Conservation (phyloP, 2,113 vertebrate genomes). For the Lepisosteus osseus region DNA sequence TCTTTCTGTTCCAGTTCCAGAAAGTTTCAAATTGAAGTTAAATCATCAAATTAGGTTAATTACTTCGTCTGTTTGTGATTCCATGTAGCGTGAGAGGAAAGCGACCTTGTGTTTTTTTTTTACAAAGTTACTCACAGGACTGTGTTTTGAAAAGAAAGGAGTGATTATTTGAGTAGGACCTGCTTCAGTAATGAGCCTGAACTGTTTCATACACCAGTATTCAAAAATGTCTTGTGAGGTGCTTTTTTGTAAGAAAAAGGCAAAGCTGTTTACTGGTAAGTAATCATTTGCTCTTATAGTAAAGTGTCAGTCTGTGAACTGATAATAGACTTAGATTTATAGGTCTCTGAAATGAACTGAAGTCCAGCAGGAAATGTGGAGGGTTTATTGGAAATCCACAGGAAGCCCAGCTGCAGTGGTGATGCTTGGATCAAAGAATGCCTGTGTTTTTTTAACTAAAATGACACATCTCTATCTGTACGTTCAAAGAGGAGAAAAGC, state of each 20-base stretch:
- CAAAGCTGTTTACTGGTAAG: not conserved
- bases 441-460: slow-evolving; percentile 37
- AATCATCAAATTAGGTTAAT: not conserved
- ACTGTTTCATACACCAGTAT: slow-evolving; percentile 9
- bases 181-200: slow-evolving; percentile 18
- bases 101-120: not conserved
- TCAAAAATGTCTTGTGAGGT: not conserved
- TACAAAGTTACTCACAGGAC: slow-evolving; percentile 21
- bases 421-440: slow-evolving; percentile 58
- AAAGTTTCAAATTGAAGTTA: not conserved
- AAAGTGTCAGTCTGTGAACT: slow-evolving; percentile 28
- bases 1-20: too few relatives aligned
- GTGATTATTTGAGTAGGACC: slow-evolving; percentile 21
- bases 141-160: slow-evolving; percentile 8
- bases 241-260: not conserved
- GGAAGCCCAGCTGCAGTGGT: slow-evolving; percentile 56
- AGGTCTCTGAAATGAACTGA: slow-evolving; percentile 29
- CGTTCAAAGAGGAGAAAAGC: slow-evolving; percentile 40
- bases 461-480: slow-evolving; percentile 40
- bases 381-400: slow-evolving; percentile 52
- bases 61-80: not conserved
- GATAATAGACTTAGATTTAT: slow-evolving; percentile 36
- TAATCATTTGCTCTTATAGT: slow-evolving; percentile 13
- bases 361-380: slow-evolving; percentile 35
- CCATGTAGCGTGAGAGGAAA: slow-evolving; percentile 23